phyloP scores from a whole-genome alignment of 2,797 vertebrate species.

The Coranthus polyacanthus region DNA sequence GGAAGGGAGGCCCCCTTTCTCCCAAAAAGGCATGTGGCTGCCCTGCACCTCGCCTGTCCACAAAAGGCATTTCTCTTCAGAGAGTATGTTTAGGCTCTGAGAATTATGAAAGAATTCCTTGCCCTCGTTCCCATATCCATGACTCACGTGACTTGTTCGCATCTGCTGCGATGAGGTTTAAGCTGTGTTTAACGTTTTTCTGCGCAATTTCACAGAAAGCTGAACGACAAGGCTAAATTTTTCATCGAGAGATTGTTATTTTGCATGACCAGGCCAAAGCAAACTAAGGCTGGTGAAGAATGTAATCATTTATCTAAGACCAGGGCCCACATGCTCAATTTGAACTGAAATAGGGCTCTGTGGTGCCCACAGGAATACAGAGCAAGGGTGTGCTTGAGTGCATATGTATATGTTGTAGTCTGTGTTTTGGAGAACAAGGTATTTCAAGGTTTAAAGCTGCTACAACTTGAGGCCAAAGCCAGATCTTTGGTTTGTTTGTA shows the following conservation, averaged over 20 bases:
- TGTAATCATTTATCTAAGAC: constrained; percentile 84
- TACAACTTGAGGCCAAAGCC: constrained; percentile 42
- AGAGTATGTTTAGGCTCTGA: constrained; percentile 44
- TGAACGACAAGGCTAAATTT: constrained; percentile 71
- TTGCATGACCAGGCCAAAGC: constrained; percentile 77
- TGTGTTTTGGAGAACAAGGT: constrained; percentile 40
- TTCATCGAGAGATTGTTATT: constrained; percentile 76
- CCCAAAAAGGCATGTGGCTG: constrained; percentile 38
- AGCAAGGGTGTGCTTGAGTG: constrained; percentile 54
- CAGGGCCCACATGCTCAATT: constrained; percentile 79
- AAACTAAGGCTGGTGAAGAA: constrained; percentile 80
- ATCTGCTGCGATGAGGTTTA: constrained; percentile 49
- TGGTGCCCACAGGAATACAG: constrained; percentile 62
- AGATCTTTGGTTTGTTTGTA: constrained; percentile 55
- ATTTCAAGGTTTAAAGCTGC: constrained; percentile 48
- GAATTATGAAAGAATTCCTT: constrained; percentile 70
- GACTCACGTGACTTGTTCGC: constrained; percentile 55
- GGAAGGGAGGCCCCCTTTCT: constrained; percentile 40
- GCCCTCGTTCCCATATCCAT: constrained; percentile 77
- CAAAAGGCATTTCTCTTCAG: constrained; percentile 63
- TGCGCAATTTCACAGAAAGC: constrained; percentile 75
- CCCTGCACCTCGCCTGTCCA: constrained; percentile 56
- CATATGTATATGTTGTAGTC: constrained; percentile 52
- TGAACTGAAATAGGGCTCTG: constrained; percentile 76
- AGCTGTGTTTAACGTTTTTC: constrained; percentile 70